phyloP scores from a whole-genome alignment of 2,888 invertebrate species.

The Lomographa bimaculata region DNA sequence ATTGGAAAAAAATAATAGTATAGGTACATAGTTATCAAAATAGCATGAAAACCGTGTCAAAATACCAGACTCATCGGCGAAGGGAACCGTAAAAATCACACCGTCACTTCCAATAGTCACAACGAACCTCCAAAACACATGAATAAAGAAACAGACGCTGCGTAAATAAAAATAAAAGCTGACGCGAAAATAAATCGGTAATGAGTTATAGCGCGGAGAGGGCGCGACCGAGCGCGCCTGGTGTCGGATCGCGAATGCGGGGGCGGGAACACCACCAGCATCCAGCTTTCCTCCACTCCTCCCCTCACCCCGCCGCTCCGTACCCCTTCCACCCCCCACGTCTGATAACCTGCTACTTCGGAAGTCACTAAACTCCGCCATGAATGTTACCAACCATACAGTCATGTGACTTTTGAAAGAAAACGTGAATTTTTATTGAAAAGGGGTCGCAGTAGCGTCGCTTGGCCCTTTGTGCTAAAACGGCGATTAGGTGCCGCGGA shows the following conservation, averaged over 20 bases:
- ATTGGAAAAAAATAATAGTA: too few relatives aligned
- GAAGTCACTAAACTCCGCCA: constrained; percentile 80
- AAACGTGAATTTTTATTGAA: constrained; percentile 79
- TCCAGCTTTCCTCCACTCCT: constrained; percentile 63
- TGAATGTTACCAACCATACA: constrained; percentile 71
- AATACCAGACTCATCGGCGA: constrained; percentile 25
- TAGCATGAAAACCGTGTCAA: too few relatives aligned
- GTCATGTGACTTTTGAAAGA: constrained; percentile 65
- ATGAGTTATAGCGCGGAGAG: constrained; percentile 45
- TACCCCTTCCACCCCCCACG: constrained; percentile 48
- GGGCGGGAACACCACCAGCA: constrained; percentile 65
- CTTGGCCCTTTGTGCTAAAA: constrained; percentile 62
- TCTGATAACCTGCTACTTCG: constrained; percentile 83
- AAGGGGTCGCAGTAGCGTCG: constrained; percentile 62
- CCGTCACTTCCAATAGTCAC: constrained; percentile 65
- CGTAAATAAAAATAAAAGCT: constrained; percentile 58
- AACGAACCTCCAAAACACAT: constrained; percentile 66
- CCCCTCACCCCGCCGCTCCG: constrained; percentile 40
- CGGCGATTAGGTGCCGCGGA: constrained; percentile 58
- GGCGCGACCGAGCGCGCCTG: constrained; percentile 63
- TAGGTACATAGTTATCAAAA: too few relatives aligned
- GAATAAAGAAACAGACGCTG: constrained; percentile 45
- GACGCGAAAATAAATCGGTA: constrained; percentile 56
- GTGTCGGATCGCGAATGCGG: constrained; percentile 72
- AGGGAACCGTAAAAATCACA: constrained; percentile 66